Evolutionary conservation across 2,888 invertebrate genomes (phyloP), one percentile per base, ranked within the genome.

Genomic region (Machimus atricapillus): DNA sequence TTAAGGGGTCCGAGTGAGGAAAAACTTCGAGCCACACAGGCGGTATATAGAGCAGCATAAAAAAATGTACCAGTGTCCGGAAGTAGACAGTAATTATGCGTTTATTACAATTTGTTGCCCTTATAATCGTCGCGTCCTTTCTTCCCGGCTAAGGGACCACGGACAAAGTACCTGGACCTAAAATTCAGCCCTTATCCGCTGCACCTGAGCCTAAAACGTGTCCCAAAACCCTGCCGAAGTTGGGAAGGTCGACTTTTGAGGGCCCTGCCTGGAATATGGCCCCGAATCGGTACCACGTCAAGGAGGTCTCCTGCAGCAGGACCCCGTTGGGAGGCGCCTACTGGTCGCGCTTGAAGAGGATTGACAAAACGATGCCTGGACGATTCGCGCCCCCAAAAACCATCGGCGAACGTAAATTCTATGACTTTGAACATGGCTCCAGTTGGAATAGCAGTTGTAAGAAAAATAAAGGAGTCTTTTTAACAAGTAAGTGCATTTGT

Each of bases 271-370:
- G 82, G 82, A 27, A 82, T 12, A 40, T 85, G 56, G 58, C 88
- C 74, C 87, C 88, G 8, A 88, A 88, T 73, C 79, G 82, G 43
- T 88, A 88, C 43, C 73, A 58, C 19, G 43, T 85, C 19, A 87
- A 87, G 76, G 82, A 66, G 7, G 43, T 43, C 9, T 23, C 46
- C 66, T 86, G 23, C 87, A 14, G 78, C 77, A 19, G 78, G 85
- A 37, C 77, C 1, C 85, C 87, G 19, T 52, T 34, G n/a, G 66
- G 74, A 31, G 87, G 88, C 43, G 86, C 87, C 16, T 85, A 37
- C 43, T 82, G 40, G 19, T 86, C 87, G 5, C 77, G 19, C 40
- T 19, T 86, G 9, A n/a, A 37, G 37, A 58, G 86, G 52, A 78
- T 7, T 1, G 56, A 37, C 1, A 27, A 56, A 78, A 19, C 86